Evolutionary conservation across 2,797 vertebrate genomes (phyloP).

Genomic region (Clarias pachynema): DNA sequence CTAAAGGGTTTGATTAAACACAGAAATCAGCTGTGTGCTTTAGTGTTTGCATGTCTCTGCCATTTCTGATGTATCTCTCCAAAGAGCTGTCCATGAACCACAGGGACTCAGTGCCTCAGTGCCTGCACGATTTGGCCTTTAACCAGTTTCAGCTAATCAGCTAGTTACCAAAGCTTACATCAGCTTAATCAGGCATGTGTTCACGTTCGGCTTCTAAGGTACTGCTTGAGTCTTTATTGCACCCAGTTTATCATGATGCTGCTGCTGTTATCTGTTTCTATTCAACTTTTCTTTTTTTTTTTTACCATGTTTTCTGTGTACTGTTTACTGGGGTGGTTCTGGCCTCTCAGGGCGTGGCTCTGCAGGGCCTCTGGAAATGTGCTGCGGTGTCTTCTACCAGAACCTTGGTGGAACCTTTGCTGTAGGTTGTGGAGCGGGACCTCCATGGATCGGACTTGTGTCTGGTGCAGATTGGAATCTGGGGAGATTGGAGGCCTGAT

Average conservation of each 20-base stretch:
- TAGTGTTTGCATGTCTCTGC: conserved; percentile 49
- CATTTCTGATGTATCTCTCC: conserved; percentile 10
- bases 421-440: too few species aligned
- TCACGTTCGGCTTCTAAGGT: neutral
- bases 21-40: conserved; percentile 31
- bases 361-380: too few species aligned
- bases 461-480: too few species aligned
- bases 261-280: neutral
- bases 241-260: neutral
- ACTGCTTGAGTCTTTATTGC: neutral
- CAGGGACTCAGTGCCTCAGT: neutral
- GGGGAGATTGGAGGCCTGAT: too few species aligned
- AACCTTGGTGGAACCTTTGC: too few species aligned
- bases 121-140: neutral
- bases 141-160: neutral
- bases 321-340: too few species aligned
- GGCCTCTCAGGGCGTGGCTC: too few species aligned
- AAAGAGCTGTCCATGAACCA: neutral
- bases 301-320: neutral
- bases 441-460: too few species aligned
- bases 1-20: conserved; percentile 58
- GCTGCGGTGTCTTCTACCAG: too few species aligned
- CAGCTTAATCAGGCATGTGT: neutral
- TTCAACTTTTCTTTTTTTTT: too few species aligned
- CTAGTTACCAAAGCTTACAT: neutral